phyloP scores from a whole-genome alignment of 2,113 vertebrate genomes.

The Misgurnus anguillicaudatus region DNA sequence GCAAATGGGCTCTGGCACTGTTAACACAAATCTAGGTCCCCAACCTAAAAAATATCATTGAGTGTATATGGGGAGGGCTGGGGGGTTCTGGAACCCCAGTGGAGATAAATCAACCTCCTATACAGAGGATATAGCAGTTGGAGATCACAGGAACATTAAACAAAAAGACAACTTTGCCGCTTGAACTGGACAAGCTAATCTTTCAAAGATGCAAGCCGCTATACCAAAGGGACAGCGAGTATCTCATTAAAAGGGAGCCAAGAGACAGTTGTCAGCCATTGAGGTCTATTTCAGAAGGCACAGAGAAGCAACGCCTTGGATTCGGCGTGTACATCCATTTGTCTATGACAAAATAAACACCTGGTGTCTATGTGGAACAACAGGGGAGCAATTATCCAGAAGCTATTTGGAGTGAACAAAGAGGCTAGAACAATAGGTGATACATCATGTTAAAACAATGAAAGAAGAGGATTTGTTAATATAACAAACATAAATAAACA shows the following conservation, averaged over 20 bases:
- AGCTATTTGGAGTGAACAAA: conserved; percentile 28
- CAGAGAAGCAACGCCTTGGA: conserved; percentile 1
- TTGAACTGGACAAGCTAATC: conserved; percentile 26
- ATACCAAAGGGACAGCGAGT: background rate
- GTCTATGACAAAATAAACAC: conserved; percentile 27
- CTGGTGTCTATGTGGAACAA: conserved; percentile 24
- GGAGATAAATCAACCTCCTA: background rate
- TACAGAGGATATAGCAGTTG: background rate
- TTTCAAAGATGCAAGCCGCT: conserved; percentile 24
- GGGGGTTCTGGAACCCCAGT: background rate
- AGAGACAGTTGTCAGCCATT: conserved; percentile 23
- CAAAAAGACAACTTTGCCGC: background rate
- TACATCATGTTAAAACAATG: background rate
- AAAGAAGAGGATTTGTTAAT: conserved; percentile 8
- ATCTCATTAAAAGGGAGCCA: conserved; percentile 21
- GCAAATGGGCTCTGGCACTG: background rate
- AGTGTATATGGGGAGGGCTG: background rate
- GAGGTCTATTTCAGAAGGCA: conserved; percentile 21
- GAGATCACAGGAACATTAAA: conserved; percentile 1
- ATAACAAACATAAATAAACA: conserved; percentile 9
- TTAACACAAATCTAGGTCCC: background rate
- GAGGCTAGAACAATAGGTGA: background rate
- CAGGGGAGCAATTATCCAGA: conserved; percentile 31
- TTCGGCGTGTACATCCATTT: background rate
- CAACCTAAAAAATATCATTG: background rate